These are phyloP conservation scores for Drosophila parabipectinata DNA, from an alignment of 1,140 invertebrate genomes.

Conservation along the genomic window DNA sequence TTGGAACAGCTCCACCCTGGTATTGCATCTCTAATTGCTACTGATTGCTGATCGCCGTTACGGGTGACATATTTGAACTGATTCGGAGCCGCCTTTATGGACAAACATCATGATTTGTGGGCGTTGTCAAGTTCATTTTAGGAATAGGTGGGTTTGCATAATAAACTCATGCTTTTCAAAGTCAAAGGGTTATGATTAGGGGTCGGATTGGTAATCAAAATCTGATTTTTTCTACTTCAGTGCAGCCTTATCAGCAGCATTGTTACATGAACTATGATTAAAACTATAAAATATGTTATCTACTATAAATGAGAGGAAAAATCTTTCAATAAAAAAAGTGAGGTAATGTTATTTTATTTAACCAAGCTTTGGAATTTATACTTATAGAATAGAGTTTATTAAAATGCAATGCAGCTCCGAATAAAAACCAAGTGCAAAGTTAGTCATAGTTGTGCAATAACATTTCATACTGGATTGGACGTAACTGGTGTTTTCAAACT, in stretches of 20 bases:
- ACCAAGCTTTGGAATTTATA: conserved; percentile 1
- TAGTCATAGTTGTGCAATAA: conserved; percentile 7
- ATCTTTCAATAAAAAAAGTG: background rate
- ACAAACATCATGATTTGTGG: conserved; percentile 25
- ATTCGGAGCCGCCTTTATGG: conserved; percentile 22
- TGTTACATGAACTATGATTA: too few species aligned
- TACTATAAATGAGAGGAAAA: background rate
- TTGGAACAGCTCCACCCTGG: background rate
- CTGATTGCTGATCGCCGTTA: conserved; percentile 17
- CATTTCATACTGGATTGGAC: conserved; percentile 6
- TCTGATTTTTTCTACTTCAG: background rate
- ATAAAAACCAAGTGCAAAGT: conserved; percentile 6
- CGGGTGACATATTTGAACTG: conserved; percentile 28
- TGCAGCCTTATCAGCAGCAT: too few species aligned
- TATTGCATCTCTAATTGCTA: conserved; percentile 22
- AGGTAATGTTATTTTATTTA: background rate
- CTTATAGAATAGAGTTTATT: background rate
- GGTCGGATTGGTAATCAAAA: background rate
- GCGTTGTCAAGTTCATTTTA: conserved; percentile 30
- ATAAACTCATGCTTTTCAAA: conserved; percentile 23
- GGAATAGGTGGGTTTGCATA: background rate
- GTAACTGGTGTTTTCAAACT: background rate
- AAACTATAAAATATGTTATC: too few species aligned
- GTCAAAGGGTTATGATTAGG: conserved; percentile 37
- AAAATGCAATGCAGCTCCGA: conserved; percentile 1